Percentiles rank a stretch among this genome's conserved stretches.
Conservation (phyloP, 2,797 vertebrate species). For the Lophius americanus region DNA sequence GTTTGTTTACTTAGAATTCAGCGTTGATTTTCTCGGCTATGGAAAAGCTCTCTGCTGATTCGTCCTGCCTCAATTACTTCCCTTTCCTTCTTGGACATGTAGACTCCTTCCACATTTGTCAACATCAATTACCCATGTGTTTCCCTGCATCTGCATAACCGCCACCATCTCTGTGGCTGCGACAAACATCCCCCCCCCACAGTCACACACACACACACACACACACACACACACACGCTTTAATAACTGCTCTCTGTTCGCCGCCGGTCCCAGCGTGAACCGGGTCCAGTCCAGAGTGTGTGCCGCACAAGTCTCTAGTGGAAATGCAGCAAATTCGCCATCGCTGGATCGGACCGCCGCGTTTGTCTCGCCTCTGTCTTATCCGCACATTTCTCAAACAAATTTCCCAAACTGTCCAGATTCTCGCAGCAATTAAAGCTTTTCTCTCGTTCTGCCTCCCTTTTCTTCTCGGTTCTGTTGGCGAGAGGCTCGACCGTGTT, state of each 20-base stretch:
- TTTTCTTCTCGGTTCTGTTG: constrained; percentile 74
- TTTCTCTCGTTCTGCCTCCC: constrained; percentile 73
- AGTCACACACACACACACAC: too few relatives aligned
- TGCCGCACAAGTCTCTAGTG: constrained; percentile 70
- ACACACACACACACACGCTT: constrained; percentile 24
- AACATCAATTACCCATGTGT: constrained; percentile 65
- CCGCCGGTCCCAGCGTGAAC: constrained; percentile 44
- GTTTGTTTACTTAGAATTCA: too few relatives aligned
- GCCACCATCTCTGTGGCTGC: constrained; percentile 39
- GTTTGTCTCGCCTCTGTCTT: constrained; percentile 59
- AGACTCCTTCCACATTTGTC: constrained; percentile 66
- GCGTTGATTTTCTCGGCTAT: too few relatives aligned
- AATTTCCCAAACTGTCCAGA: constrained; percentile 73
- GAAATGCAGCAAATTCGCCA: constrained; percentile 48
- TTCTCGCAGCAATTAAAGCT: constrained; percentile 80
- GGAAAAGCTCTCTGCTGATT: constrained; percentile 16
- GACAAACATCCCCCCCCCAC: constrained; percentile 49
- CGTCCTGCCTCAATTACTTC: constrained; percentile 61
- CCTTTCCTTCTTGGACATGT: constrained; percentile 58
- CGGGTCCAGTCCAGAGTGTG: constrained; percentile 39
- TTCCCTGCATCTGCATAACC: constrained; percentile 57
- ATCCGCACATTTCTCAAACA: constrained; percentile 75
- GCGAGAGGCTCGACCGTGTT: constrained; percentile 72
- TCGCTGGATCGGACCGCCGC: constrained; percentile 61
- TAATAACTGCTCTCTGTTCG: constrained; percentile 54